Percentiles rank a stretch among this genome's conserved stretches.
phyloP scores from a whole-genome alignment of 2,888 invertebrate species.

The Terebella lapidaria region DNA sequence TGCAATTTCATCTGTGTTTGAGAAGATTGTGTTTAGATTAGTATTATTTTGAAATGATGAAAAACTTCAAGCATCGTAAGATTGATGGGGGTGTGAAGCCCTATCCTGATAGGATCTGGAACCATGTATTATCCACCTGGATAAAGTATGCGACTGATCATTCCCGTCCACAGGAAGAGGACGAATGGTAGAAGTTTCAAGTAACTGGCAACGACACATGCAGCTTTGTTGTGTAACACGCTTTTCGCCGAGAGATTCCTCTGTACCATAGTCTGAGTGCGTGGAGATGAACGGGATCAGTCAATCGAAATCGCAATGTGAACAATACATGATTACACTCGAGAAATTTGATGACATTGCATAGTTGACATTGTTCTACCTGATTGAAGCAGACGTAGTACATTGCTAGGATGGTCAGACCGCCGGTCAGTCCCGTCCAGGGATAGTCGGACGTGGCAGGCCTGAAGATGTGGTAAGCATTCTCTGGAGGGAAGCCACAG shows the following conservation, averaged over 20 bases:
- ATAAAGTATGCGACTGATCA: slow-evolving; percentile 56
- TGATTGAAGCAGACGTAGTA: slow-evolving; percentile 27
- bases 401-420: slow-evolving; percentile 21
- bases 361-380: no score
- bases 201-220: slow-evolving; percentile 54
- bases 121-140: slow-evolving; percentile 51
- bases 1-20: slow-evolving; percentile 54
- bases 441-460: slow-evolving; percentile 23
- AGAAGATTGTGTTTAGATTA: no score
- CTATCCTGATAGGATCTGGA: no score
- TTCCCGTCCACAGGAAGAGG: slow-evolving; percentile 55
- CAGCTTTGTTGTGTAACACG: slow-evolving; percentile 56
- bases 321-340: no score
- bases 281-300: no score
- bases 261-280: slow-evolving; percentile 60
- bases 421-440: slow-evolving; percentile 27
- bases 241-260: slow-evolving; percentile 56
- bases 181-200: slow-evolving; percentile 56
- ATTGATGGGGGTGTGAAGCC: no score
- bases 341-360: no score
- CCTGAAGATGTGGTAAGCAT: slow-evolving; percentile 26
- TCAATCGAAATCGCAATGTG: no score
- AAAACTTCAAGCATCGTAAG: no score
- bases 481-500: slow-evolving; percentile 26
- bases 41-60: no score